Evolutionary conservation across 2,797 vertebrate species (phyloP).

Genomic region (Pampus argenteus): DNA sequence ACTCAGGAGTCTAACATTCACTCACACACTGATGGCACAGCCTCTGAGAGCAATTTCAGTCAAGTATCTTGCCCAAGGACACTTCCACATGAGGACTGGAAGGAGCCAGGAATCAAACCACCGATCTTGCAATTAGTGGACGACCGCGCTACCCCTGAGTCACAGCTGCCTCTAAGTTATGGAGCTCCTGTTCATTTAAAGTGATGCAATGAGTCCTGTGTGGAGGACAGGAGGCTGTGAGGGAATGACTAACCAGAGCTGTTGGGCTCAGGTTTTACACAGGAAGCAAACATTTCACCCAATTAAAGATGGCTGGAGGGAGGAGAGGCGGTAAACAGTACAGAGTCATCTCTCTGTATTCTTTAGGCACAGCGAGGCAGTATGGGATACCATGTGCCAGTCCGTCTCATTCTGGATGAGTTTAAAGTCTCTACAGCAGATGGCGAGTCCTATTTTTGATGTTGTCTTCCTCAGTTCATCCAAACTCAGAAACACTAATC

Average conservation of each 20-base stretch:
- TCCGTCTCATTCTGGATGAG: no score
- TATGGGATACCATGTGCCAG: neutral
- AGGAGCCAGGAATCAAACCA: no score
- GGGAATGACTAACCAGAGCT: slow-evolving; percentile 6
- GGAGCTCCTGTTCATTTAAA: neutral
- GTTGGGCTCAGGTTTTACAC: slow-evolving; percentile 15
- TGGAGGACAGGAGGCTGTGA: slow-evolving; percentile 3
- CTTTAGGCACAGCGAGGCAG: neutral
- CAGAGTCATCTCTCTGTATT: neutral
- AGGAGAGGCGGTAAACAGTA: slow-evolving; percentile 6
- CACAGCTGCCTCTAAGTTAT: no score
- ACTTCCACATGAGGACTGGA: no score
- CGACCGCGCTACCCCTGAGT: no score
- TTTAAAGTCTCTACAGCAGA: slow-evolving; percentile 74
- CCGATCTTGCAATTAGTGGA: no score
- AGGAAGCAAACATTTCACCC: slow-evolving; percentile 12
- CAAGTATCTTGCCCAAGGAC: no score
- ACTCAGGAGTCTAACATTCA: no score
- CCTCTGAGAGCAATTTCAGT: no score
- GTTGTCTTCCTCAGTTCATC: slow-evolving; percentile 63
- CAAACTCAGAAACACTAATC: slow-evolving; percentile 82
- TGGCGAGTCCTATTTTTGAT: slow-evolving; percentile 80
- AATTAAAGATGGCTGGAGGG: slow-evolving; percentile 38
- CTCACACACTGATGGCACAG: no score
- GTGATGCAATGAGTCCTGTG: slow-evolving; percentile 1